Evolutionary conservation across 2,113 vertebrate genomes (phyloP), one percentile per base, ranked within the genome.

Genomic region (Scomber colias): DNA sequence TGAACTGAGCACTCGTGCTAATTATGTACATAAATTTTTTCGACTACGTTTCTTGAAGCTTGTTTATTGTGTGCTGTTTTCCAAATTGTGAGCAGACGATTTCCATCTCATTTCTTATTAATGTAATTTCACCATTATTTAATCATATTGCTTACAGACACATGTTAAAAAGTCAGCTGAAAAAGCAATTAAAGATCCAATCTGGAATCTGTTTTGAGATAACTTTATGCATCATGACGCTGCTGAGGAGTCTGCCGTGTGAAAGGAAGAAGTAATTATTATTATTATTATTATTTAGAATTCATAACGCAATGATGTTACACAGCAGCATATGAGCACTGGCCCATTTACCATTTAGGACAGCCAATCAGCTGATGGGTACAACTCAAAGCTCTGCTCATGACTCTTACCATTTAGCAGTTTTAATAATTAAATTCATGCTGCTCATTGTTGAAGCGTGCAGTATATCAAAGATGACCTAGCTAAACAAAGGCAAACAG

Each of bases 51-150:
- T 89, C 82, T 82, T 61, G 57, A 55, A 75, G 81, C 89, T 93
- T 93, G 92, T 94, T 93, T 93, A 88, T 92, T 84, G 88, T 84
- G 78, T 57, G 82, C 75, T 83, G 80, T 82, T 93, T 92, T 88
- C 81, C 77, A 82, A 94, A 92, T 81, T 90, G 85, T 65, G 83
- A 82, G 77, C 76, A 69, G 89, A 89, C 79, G 85, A 94, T 95
- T 95, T 94, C 92, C 92, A 92, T 94, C 90, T 94, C 91, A 94
- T 95, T 93, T 85, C 91, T 94, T 95, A 95, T 95, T 95, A 94
- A 95, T 95, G 90, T 92, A 67, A 92, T 93, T 94, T 94, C 87
- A 81, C 87, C 87, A 90, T 94, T 94, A 95, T 95, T 94, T 94
- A 94, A 94, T 94, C 92, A 92, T 84, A 89, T 87, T 90, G 90